Conservation (phyloP, 2,797 vertebrate species). For the Cichlasoma orientale region DNA sequence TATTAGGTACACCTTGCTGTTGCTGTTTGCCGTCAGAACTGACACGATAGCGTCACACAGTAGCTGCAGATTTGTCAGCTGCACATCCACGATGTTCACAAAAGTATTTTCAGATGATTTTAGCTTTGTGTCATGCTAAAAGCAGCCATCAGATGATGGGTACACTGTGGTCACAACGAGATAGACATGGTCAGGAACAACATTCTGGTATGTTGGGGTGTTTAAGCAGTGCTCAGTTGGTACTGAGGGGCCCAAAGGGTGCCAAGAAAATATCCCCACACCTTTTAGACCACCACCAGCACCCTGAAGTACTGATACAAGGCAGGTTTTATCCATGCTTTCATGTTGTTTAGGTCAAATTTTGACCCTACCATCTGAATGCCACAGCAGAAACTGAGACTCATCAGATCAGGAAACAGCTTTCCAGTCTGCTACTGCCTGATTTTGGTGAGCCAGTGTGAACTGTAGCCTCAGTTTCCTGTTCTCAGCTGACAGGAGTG, state of each 20-base stretch:
- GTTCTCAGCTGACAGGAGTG: background rate
- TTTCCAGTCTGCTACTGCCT: background rate
- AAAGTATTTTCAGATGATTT: background rate
- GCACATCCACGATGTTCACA: background rate
- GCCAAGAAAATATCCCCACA: background rate
- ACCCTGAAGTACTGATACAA: background rate
- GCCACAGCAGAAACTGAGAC: no score
- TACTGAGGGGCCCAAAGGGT: background rate
- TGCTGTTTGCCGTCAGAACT: background rate
- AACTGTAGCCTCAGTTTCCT: no score
- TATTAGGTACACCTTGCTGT: background rate
- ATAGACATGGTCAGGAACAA: background rate
- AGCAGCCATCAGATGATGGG: background rate
- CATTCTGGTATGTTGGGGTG: background rate
- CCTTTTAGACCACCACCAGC: background rate
- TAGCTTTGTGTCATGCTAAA: background rate
- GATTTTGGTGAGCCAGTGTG: background rate
- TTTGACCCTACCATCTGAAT: background rate
- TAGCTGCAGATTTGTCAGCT: background rate
- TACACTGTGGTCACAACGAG: background rate
- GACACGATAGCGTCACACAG: background rate
- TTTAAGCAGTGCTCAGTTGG: background rate
- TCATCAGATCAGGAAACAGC: no score
- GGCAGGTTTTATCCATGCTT: background rate
- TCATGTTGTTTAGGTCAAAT: background rate